Evolutionary conservation across 2,797 vertebrate genomes (phyloP), one percentile per base, ranked within the genome.

Genomic region (Anguilla megastoma): DNA sequence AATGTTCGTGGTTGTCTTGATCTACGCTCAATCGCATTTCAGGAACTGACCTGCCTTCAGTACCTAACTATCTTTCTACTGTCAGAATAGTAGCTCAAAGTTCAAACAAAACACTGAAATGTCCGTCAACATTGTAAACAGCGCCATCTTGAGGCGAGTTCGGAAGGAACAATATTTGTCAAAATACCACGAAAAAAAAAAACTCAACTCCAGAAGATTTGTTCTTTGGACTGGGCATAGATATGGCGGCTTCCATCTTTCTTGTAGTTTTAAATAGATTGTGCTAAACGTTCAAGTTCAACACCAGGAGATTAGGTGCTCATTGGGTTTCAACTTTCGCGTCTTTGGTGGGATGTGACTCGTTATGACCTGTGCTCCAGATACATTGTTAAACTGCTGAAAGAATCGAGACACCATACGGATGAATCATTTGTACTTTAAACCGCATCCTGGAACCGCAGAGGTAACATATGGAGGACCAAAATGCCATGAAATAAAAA

Each of bases 1-100:
- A 50, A 83, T 10, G 30, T 33, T 58, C 50, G 27, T 30, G 30
- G 16, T 33, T 69, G 50, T 9, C 21, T 58, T 33, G 7, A 56
- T n/a, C 50, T 9, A 21, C 10, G 83, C 33, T 33, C 50, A 33
- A 33, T 30, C 83, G 30, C 50, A 45, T 33, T 48, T 50, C 79
- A 82, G 45, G 83, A 84, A 56, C 50, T 30, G 10, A 50, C 18
- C 41, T 82, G 45, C 7, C 83, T 84, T 84, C 24, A 16, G 83
- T 27, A 84, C 41, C 41, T 45, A 45, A 45, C 41, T 41, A 84
- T 84, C 83, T 30, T 6, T 33, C 8, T 56, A n/a, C 36, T 58
- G 45, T 60, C 80, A 69, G 36, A 87, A 80, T 18, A 87, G 48
- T 63, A 71, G 41, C 74, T 63, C 87, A 85, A 85, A 88, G 87